A percentile compares a stretch with the other conserved stretches of the same genome.
Conservation (phyloP, 2,888 invertebrate genomes). For the Microctonus aethiopoides region DNA sequence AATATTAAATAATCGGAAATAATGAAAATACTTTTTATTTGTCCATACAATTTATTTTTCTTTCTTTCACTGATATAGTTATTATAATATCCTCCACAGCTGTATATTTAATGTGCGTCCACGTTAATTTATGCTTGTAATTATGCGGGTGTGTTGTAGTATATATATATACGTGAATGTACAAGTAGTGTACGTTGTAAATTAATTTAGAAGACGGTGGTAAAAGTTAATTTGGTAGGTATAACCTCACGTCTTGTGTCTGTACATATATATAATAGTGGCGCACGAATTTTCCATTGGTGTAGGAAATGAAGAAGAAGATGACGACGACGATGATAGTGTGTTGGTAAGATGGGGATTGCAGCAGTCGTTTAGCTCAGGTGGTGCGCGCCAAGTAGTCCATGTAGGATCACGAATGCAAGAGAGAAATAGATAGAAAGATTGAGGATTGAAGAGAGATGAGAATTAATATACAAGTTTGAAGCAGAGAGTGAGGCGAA, state of each 20-base stretch:
- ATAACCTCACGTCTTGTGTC: slow-evolving; percentile 4
- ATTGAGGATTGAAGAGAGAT: neutral
- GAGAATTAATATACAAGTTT: slow-evolving; percentile 13
- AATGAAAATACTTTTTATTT: too few species aligned
- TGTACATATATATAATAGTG: slow-evolving; percentile 6
- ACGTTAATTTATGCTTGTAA: slow-evolving; percentile 61
- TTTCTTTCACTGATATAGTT: slow-evolving; percentile 14
- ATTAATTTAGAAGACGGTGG: slow-evolving; percentile 64
- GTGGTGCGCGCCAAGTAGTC: slow-evolving; percentile 50
- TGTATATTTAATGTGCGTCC: slow-evolving; percentile 40
- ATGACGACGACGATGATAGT: neutral
- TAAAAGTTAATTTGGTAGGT: slow-evolving; percentile 65
- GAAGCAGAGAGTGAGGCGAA: slow-evolving; percentile 19
- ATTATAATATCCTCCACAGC: neutral
- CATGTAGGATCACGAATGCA: slow-evolving; percentile 7
- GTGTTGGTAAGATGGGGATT: slow-evolving; percentile 43
- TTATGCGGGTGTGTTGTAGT: slow-evolving; percentile 49
- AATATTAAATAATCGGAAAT: too few species aligned
- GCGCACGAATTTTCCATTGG: neutral
- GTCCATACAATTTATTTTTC: neutral
- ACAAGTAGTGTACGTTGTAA: slow-evolving; percentile 53
- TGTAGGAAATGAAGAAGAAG: neutral
- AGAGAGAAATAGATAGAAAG: slow-evolving; percentile 18
- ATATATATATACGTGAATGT: too few species aligned
- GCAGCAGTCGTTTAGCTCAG: slow-evolving; percentile 60